Percentiles rank a stretch among this genome's conserved stretches.
Evolutionary conservation across 2,113 vertebrate species (phyloP).

Genomic region (Cepphus grylle): DNA sequence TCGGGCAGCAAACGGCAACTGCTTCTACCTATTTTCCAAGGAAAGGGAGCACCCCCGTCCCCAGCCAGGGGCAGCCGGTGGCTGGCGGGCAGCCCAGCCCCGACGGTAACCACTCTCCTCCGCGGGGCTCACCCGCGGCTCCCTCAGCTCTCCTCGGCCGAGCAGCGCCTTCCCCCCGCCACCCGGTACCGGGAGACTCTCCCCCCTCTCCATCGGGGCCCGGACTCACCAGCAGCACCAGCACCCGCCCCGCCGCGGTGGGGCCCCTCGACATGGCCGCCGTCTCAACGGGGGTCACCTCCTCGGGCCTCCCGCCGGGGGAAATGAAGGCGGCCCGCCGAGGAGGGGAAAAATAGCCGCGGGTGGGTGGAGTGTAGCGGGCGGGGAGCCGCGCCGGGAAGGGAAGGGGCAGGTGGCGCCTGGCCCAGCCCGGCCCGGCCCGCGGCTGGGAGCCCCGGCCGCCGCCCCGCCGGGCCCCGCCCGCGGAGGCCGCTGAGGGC

Average conservation of each 20-base stretch:
- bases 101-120: too few relatives aligned
- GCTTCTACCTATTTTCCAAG: neutral
- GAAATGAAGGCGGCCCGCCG: neutral
- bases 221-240: slow-evolving; percentile 46
- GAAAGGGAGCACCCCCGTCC: neutral
- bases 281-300: neutral
- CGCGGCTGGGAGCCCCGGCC: neutral
- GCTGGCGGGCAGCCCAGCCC: neutral
- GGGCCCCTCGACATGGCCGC: slow-evolving; percentile 50
- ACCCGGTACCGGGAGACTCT: neutral
- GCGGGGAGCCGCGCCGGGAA: neutral
- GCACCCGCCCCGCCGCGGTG: neutral
- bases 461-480: neutral
- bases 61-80: neutral
- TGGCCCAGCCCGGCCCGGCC: neutral
- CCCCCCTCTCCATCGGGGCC: neutral
- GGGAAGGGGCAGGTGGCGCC: neutral
- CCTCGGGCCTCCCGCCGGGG: neutral
- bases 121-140: neutral
- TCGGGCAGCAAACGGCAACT: fast-evolving
- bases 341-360: neutral
- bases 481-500: neutral
- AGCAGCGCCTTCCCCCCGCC: neutral
- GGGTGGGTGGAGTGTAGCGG: neutral
- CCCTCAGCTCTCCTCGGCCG: neutral